Conservation (phyloP, 2,113 vertebrate species). For the Monopterus albus region DNA sequence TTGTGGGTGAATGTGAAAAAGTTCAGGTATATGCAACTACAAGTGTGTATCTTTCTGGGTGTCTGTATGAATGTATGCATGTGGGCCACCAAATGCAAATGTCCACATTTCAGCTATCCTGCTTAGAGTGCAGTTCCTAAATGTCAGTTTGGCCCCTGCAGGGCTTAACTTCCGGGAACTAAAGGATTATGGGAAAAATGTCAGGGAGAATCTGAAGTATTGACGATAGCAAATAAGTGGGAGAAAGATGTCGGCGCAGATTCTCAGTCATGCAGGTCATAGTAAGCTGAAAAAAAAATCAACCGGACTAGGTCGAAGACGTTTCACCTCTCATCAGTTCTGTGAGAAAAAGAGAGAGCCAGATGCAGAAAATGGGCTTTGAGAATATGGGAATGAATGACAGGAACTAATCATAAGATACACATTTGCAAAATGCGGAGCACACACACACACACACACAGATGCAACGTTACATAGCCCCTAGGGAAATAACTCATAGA, state of each 20-base stretch:
- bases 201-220: conserved; percentile 71
- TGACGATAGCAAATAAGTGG: conserved; percentile 64
- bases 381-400: conserved; percentile 61
- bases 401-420: conserved; percentile 62
- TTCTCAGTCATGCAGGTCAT: no score
- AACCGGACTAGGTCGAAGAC: no score
- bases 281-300: no score
- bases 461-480: conserved; percentile 36
- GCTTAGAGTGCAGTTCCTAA: conserved; percentile 77
- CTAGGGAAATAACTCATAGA: conserved; percentile 40
- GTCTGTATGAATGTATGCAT: conserved; percentile 14
- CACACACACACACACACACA: conserved; percentile 23
- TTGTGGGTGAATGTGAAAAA: background rate
- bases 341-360: conserved; percentile 1
- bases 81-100: conserved; percentile 22
- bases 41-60: background rate
- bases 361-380: conserved; percentile 36
- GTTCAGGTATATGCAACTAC: background rate
- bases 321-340: no score
- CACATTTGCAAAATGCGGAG: conserved; percentile 52
- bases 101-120: conserved; percentile 50
- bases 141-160: conserved; percentile 76
- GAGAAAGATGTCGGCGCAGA: conserved; percentile 34
- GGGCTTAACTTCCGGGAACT: conserved; percentile 77
- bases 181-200: conserved; percentile 82